phyloP scores from a whole-genome alignment of 2,113 vertebrate genomes.

The Sander lucioperca region DNA sequence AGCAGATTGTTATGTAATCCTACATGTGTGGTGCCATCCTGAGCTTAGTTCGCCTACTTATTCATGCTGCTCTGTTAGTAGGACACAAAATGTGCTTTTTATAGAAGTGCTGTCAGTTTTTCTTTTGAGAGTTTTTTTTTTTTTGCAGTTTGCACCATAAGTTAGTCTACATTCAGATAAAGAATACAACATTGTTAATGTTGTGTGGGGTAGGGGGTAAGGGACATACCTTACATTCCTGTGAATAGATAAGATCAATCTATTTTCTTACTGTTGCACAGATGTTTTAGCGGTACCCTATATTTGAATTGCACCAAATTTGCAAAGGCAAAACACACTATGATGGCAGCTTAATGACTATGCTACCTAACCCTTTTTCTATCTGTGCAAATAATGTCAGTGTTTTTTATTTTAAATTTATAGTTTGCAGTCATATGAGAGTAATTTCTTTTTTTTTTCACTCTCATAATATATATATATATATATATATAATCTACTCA shows the following conservation, averaged over 20 bases:
- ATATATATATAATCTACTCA: too few species aligned
- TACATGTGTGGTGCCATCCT: constrained; percentile 13
- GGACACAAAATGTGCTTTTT: constrained; percentile 34
- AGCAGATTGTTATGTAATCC: constrained; percentile 16
- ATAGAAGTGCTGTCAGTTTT: constrained; percentile 20
- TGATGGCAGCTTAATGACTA: background rate
- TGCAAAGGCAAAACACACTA: constrained; percentile 20
- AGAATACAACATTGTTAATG: background rate
- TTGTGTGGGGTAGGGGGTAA: background rate
- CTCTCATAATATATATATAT: too few species aligned
- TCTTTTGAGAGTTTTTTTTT: background rate
- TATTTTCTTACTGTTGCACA: constrained; percentile 4
- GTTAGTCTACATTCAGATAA: background rate
- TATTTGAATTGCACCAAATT: constrained; percentile 47
- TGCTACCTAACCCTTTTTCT: background rate
- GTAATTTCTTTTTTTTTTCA: too few species aligned
- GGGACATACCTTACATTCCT: background rate
- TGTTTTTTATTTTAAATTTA: background rate
- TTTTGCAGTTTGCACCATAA: background rate
- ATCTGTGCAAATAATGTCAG: background rate
- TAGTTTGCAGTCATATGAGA: background rate
- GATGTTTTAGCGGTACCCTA: constrained; percentile 25
- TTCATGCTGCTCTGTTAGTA: constrained; percentile 29
- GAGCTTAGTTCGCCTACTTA: constrained; percentile 34
- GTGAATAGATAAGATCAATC: constrained; percentile 29